Conservation (phyloP, 1,140 invertebrate species). For the Aphaenogaster ashmeadi region DNA sequence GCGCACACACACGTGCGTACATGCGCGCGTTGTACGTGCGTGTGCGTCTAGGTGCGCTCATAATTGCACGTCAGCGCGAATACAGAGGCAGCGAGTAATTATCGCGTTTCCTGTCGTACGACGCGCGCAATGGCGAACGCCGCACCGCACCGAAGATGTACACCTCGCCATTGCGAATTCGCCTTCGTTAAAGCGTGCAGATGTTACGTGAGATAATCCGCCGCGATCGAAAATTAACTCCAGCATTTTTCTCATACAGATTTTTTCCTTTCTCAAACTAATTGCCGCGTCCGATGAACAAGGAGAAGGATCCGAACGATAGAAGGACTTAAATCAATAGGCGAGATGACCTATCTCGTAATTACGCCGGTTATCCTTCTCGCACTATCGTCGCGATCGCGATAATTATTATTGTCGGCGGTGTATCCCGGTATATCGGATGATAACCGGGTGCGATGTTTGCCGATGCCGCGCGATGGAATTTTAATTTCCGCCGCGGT, state of each 20-base stretch:
- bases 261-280: slow-evolving; percentile 20
- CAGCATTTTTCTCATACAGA: slow-evolving; percentile 39
- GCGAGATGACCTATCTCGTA: slow-evolving; percentile 45
- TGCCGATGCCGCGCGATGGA: slow-evolving; percentile 47
- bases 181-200: slow-evolving; percentile 48
- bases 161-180: slow-evolving; percentile 32
- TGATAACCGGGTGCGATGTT: slow-evolving; percentile 52
- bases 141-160: background rate
- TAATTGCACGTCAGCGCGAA: slow-evolving; percentile 51
- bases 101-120: slow-evolving; percentile 60
- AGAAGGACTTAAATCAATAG: slow-evolving; percentile 48
- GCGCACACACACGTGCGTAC: background rate
- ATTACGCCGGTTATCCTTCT: slow-evolving; percentile 41
- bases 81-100: slow-evolving; percentile 43
- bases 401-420: slow-evolving; percentile 56
- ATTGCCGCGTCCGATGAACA: slow-evolving; percentile 33
- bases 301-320: background rate
- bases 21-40: too few relatives aligned
- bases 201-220: slow-evolving; percentile 57
- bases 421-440: slow-evolving; percentile 47
- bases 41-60: background rate
- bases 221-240: slow-evolving; percentile 56
- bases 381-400: slow-evolving; percentile 41
- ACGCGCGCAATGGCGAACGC: slow-evolving; percentile 49
- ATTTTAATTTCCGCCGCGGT: slow-evolving; percentile 59